Conservation (phyloP, 2,888 invertebrate genomes). For the Hydropsyche betteni region DNA sequence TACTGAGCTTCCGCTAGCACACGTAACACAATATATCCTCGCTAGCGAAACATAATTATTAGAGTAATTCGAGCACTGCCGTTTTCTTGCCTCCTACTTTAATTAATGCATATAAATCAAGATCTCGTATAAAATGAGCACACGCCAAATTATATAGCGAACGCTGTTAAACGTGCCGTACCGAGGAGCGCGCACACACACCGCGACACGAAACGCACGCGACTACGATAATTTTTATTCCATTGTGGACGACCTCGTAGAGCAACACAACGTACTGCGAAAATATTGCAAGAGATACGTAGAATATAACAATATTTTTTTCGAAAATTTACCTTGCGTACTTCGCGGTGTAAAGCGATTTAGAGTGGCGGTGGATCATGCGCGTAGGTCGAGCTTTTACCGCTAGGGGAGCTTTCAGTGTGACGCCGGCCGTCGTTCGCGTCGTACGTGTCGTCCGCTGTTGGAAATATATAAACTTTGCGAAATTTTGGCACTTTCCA, state of each 20-base stretch:
- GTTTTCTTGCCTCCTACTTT: conserved; percentile 25
- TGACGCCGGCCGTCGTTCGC: conserved; percentile 32
- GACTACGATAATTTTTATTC: no score
- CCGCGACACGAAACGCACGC: no score
- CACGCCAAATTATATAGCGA: conserved; percentile 18
- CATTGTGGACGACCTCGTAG: no score
- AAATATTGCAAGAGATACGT: no score
- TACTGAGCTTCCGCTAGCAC: no score
- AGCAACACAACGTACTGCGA: no score
- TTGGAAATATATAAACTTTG: neutral
- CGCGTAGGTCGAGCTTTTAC: conserved; percentile 3
- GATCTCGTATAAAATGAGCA: conserved; percentile 19
- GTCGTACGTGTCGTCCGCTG: conserved; percentile 12
- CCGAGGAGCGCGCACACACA: no score
- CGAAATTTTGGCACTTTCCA: conserved; percentile 4
- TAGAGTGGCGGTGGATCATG: neutral
- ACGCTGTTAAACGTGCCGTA: no score
- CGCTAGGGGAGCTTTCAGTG: conserved; percentile 45
- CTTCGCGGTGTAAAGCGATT: conserved; percentile 9
- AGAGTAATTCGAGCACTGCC: conserved; percentile 19
- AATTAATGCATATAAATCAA: conserved; percentile 29
- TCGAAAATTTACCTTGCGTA: no score
- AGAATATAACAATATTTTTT: no score
- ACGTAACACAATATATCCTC: no score
- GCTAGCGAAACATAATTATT: neutral